Base-by-base conservation (phyloP, 2,888 invertebrate genomes). In the Stictocephala bisonia region DNA sequence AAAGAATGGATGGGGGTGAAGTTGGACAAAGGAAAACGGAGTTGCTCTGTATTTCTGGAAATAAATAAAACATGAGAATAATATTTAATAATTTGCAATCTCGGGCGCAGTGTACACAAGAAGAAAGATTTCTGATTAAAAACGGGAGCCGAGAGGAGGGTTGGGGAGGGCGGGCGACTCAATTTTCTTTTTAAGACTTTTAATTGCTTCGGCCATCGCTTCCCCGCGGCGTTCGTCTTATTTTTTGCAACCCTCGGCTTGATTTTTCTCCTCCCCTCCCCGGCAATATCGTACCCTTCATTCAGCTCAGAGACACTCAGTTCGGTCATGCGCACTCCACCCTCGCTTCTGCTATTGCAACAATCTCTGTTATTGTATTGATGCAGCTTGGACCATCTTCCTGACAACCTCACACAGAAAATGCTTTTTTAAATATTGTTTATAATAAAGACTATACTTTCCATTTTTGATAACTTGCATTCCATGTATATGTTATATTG, bases 141-240 rank as follows among this genome's bases (percentile, higher is more conserved):
- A 78, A 77, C 72, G 69, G 72, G 74, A 31, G 60, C 26, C 53
- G 35, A 56, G 66, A 64, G 64, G 71, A 70, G 41, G 75, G 70
- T 67, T 53, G 73, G 74, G 71, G 72, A 50, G 74, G 76, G 77
- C 75, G 79, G 77, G 77, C 74, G 79, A 79, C 78, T 79, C 79
- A 79, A 80, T 80, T 79, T 80, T 80, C 79, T 79, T 80, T 80
- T 80, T 80, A 80, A 80, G 80, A 80, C 80, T 80, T 80, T 80
- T 80, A 80, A 80, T 80, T 80, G 80, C 80, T 80, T 79, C 80
- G 79, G 79, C 80, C 80, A 80, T 80, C 80, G 79, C 78, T 79
- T 77, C 77, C 77, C 75, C 74, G 71, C 75, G 72, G 76, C 72
- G 68, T 73, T 76, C 72, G 69, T 77, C 74, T 75, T 76, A 76